These are phyloP conservation scores for Drosophila falleni DNA, from an alignment of 2,888 invertebrate genomes.

Conservation along the genomic window DNA sequence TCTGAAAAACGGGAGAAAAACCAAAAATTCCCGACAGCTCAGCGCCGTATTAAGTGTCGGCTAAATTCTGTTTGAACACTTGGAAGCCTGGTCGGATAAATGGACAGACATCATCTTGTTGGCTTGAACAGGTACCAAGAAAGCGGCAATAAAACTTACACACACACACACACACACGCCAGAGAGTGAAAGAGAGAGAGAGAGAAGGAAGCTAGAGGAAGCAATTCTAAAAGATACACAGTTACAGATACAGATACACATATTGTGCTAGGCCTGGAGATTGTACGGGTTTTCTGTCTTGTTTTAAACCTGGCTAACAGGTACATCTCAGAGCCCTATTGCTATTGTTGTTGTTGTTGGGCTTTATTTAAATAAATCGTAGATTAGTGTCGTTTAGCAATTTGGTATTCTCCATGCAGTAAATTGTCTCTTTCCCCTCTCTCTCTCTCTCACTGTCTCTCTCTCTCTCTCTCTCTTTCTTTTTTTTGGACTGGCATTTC, in stretches of 20 bases:
- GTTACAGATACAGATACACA: constrained; percentile 34
- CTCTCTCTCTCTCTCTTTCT: background rate
- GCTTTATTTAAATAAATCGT: constrained; percentile 73
- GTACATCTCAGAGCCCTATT: constrained; percentile 50
- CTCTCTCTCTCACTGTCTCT: background rate
- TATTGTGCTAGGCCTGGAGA: constrained; percentile 35
- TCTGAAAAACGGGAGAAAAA: constrained; percentile 7
- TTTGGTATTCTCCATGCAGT: constrained; percentile 56
- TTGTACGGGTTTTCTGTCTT: constrained; percentile 15
- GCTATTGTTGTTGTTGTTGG: constrained; percentile 29
- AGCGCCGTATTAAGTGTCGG: constrained; percentile 76
- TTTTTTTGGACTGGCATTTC: constrained; percentile 25
- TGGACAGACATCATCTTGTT: constrained; percentile 10
- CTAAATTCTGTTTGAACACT: constrained; percentile 74
- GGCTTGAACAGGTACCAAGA: constrained; percentile 50
- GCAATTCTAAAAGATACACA: constrained; percentile 17
- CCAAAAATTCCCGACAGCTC: constrained; percentile 44
- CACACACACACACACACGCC: background rate
- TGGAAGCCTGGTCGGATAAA: constrained; percentile 42
- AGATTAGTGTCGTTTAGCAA: constrained; percentile 79
- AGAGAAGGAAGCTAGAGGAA: constrained; percentile 11
- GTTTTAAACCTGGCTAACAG: constrained; percentile 54
- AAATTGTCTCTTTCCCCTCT: constrained; percentile 1
- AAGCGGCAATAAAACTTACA: constrained; percentile 43
- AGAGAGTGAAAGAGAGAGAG: constrained; percentile 2